Evolutionary conservation across 1,140 invertebrate species (phyloP), one percentile per base, ranked within the genome.

Genomic region (Danaus plexippus): DNA sequence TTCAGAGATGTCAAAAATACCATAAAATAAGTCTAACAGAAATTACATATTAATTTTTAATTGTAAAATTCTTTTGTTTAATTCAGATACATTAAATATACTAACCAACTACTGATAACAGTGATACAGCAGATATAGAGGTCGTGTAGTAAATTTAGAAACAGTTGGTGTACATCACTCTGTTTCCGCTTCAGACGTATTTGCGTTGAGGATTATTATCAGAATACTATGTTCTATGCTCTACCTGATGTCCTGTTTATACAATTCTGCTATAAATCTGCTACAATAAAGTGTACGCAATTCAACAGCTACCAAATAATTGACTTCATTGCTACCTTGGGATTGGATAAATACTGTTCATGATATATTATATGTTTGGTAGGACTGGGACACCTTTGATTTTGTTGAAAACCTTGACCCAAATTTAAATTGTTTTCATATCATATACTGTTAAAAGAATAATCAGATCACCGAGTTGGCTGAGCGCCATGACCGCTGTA

Each of bases 391-490:
- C 7, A 4, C 22, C 22, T 50, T 52, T 52, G 22, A 12, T 11
- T 42, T 47, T 50, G 51, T 58, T 58, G 12, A 47, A 18, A 18
- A 43, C 54, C 57, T 64, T 60, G 47, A 52, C 47, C 50, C 43
- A 47, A 64, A 52, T 54, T 54, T 51, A 68, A 60, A 70, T 63
- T 50, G 53, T 60, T 64, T 67, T 58, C 47, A 61, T 52, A 68
- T 67, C 52, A 52, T 56, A 53, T 61, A 51, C 13, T 12, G 49
- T 22, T 47, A 32, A 49, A 52, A 65, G 59, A 71, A 50, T 61
- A 64, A 66, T 50, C 55, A 62, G 67, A 68, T 68, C 69, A 71
- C 64, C 71, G 62, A 58, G 59, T 77, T 77, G 74, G 74, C 71
- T 13, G 11, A 0, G 1, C 60, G 71, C 74, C 74, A 70, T 47